Conservation (phyloP, 2,797 vertebrate genomes). For the Xyrichtys novacula region DNA sequence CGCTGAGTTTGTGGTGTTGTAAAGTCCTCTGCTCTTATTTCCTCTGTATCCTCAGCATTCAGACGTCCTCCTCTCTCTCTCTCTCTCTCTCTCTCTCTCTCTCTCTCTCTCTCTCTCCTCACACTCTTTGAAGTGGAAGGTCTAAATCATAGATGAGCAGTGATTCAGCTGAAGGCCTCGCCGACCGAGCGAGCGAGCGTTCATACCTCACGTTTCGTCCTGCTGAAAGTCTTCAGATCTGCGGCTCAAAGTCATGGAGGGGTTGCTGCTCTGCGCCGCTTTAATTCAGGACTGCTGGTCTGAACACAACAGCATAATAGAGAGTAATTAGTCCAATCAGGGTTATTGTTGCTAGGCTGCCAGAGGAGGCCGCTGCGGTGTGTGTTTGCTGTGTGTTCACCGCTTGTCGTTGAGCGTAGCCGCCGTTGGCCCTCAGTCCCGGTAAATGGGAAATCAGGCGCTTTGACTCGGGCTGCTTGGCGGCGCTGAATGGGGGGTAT, state of each 20-base stretch:
- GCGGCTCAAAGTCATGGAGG: conserved; percentile 7
- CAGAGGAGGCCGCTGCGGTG: conserved; percentile 25
- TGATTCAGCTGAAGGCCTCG: neutral
- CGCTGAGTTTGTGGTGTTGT: neutral
- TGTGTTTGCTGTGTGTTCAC: conserved; percentile 14
- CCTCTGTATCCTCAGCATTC: neutral
- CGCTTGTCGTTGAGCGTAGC: conserved; percentile 21
- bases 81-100: neutral
- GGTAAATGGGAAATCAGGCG: conserved; percentile 49
- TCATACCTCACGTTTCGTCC: neutral
- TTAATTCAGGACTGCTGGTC: conserved; percentile 39
- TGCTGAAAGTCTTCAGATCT: conserved; percentile 1
- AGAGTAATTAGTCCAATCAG: conserved; percentile 58
- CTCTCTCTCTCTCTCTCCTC: neutral
- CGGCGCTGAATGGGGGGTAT: conserved; percentile 50
- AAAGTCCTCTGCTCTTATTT: conserved; percentile 1
- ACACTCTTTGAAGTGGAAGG: neutral
- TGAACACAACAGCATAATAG: conserved; percentile 35
- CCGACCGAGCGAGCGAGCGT: neutral
- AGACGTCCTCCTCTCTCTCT: neutral
- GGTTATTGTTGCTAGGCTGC: conserved; percentile 50
- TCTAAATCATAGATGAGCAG: conserved; percentile 23
- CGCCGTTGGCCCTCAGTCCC: conserved; percentile 41
- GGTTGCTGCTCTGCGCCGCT: neutral
- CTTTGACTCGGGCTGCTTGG: conserved; percentile 51